Evolutionary conservation across 2,113 vertebrate genomes (phyloP).

Genomic region (Empidonax traillii): DNA sequence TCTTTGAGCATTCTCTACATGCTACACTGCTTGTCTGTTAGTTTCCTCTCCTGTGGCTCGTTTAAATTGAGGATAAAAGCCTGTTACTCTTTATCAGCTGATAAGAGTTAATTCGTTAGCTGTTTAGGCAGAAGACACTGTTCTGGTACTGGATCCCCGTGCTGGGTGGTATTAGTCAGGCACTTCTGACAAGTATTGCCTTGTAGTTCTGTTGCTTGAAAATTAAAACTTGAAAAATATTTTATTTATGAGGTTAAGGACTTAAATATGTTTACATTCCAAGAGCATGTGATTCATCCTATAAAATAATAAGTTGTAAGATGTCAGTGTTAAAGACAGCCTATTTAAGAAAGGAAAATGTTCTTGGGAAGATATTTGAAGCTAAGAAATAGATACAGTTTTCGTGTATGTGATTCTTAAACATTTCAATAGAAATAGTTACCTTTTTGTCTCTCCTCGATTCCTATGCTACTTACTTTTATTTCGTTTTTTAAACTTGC

Average conservation of each 20-base stretch:
- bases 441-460: background rate
- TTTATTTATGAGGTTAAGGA: background rate
- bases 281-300: background rate
- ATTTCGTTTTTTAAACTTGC: background rate
- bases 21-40: background rate
- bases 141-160: background rate
- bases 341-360: background rate
- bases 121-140: background rate
- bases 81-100: background rate
- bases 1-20: background rate
- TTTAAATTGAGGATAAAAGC: slow-evolving; percentile 23
- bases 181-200: background rate
- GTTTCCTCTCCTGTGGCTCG: background rate
- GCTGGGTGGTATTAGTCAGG: background rate
- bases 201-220: background rate
- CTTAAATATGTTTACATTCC: background rate
- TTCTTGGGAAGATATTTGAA: background rate
- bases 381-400: background rate
- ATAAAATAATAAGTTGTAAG: background rate
- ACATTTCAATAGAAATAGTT: background rate
- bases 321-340: background rate
- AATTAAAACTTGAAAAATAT: background rate
- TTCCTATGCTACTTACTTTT: background rate
- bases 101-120: slow-evolving; percentile 29
- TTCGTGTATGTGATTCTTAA: background rate